These are phyloP conservation scores for Oncorhynchus gorbuscha DNA, from an alignment of 2,113 vertebrate genomes.

Conservation along the genomic window DNA sequence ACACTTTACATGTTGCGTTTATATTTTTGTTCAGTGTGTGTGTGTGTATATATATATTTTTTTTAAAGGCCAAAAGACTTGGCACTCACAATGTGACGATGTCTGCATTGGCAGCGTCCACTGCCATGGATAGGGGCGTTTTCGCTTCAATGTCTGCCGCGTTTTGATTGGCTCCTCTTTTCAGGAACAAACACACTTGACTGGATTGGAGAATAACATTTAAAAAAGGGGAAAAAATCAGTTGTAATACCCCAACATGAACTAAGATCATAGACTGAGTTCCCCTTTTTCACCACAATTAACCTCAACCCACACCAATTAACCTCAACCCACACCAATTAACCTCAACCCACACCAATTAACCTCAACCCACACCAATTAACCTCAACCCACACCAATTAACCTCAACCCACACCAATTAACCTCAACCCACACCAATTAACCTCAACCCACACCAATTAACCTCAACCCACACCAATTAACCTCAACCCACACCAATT, in stretches of 20 bases:
- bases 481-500: too few species aligned
- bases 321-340: background rate
- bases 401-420: background rate
- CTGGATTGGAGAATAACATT: slow-evolving; percentile 62
- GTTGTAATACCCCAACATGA: background rate
- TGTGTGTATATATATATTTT: too few species aligned
- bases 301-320: background rate
- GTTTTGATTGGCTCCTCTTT: slow-evolving; percentile 96
- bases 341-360: too few species aligned
- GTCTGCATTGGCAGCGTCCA: slow-evolving; percentile 96
- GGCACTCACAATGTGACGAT: slow-evolving; percentile 94
- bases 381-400: background rate
- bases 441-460: background rate
- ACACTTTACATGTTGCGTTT: too few species aligned
- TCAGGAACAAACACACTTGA: slow-evolving; percentile 96
- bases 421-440: too few species aligned
- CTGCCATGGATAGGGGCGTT: slow-evolving; percentile 89
- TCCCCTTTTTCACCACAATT: background rate
- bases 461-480: background rate
- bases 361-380: too few species aligned
- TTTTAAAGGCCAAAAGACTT: background rate
- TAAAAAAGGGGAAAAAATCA: background rate
- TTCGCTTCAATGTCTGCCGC: slow-evolving; percentile 92
- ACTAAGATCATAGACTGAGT: background rate
- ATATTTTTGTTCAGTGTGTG: too few species aligned